Evolutionary conservation across 2,888 invertebrate genomes (phyloP), one percentile per base, ranked within the genome.

Genomic region (Epicampocera succincta): DNA sequence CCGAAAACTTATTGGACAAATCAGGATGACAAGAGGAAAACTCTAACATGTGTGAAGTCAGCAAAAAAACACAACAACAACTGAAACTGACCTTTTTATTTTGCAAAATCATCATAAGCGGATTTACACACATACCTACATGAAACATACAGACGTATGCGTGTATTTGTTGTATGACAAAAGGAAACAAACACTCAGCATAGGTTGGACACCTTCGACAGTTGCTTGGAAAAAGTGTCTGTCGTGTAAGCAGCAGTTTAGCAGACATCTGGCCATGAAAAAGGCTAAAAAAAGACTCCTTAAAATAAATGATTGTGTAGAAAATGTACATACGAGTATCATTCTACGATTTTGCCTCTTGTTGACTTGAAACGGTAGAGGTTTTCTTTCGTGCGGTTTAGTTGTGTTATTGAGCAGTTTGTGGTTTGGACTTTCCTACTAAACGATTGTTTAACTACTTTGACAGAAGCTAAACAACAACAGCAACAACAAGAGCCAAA

Each of bases 31-130:
- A 46, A 12, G 25, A 44, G 0, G 50, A 33, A 56, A 52, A 54
- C 44, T 21, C 44, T 9, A 33, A 21, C 58, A 60, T 65, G 44
- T 72, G 65, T 12, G 21, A 19, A 46, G 52, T 9, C 40, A 15
- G n/a, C 40, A 44, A 2, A 56, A 50, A 19, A 25, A 46, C 38
- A 2, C 48, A 56, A 17, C 13, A 12, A 42, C 46, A 56, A 2
- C 19, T 11, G 46, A 61, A 52, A 65, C 72, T 60, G 72, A 66
- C 66, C 78, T 79, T 79, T 79, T 69, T 69, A 38, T 75, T 73
- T 74, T 65, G 82, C 74, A 58, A 75, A 82, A 33, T 82, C 82
- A 82, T 78, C 74, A 79, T 75, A 79, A 79, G 46, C 66, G 69
- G 42, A 68, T 71, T 65, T 65, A n/a, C n/a, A n/a, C n/a, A n/a